Evolutionary conservation across 1,140 invertebrate genomes (phyloP).

Genomic region (Sitobion miscanthi): DNA sequence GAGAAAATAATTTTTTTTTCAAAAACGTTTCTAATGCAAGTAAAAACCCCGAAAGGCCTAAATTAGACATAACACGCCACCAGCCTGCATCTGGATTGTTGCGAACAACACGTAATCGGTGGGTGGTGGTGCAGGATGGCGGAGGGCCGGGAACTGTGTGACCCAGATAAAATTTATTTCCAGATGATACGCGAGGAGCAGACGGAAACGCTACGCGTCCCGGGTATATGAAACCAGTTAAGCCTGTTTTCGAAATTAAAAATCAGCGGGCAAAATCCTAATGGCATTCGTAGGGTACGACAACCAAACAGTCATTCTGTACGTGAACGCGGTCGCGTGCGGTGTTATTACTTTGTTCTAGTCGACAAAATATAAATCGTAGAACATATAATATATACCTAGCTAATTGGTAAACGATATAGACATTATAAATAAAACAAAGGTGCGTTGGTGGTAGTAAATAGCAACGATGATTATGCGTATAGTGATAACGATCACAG

Average conservation of each 20-base stretch:
- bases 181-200: constrained; percentile 2
- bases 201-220: neutral
- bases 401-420: neutral
- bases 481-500: neutral
- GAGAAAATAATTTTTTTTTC: constrained; percentile 15
- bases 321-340: neutral
- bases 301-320: neutral
- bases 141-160: constrained; percentile 25
- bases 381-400: neutral
- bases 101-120: neutral
- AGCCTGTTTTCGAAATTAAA: constrained; percentile 45
- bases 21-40: constrained; percentile 21
- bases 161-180: constrained; percentile 23
- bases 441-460: neutral
- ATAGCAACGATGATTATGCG: constrained; percentile 15
- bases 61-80: neutral
- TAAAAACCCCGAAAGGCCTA: neutral
- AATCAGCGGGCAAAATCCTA: constrained; percentile 24
- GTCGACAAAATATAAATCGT: neutral
- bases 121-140: neutral
- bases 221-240: constrained; percentile 22
- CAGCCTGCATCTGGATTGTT: neutral
- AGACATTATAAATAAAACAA: neutral
- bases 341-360: neutral
- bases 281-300: neutral